Evolutionary conservation across 2,797 vertebrate species (phyloP).

Genomic region (Miichthys miiuy): DNA sequence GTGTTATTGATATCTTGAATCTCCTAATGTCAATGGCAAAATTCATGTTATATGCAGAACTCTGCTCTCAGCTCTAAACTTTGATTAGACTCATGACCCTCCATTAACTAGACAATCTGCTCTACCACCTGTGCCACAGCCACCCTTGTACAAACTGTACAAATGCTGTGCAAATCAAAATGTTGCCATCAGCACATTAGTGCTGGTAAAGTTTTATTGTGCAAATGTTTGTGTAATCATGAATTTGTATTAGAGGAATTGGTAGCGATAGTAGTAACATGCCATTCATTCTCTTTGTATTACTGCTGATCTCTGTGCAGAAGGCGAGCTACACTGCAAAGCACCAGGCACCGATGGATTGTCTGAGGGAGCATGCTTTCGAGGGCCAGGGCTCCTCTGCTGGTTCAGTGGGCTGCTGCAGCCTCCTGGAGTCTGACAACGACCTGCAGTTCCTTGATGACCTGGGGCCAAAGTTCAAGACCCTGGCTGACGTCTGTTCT

Average conservation of each 20-base stretch:
- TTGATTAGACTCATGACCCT: no score
- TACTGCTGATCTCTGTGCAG: constrained; percentile 67
- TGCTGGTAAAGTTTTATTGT: no score
- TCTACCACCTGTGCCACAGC: no score
- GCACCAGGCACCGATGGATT: constrained; percentile 78
- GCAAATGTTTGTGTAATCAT: background rate
- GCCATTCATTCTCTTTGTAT: background rate
- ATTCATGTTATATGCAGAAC: no score
- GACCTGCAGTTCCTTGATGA: constrained; percentile 90
- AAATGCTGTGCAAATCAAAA: no score
- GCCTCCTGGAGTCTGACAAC: constrained; percentile 85
- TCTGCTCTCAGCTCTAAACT: no score
- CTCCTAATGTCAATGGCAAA: no score
- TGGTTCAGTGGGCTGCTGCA: constrained; percentile 90
- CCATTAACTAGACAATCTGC: no score
- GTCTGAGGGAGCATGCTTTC: constrained; percentile 82
- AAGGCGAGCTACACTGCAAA: constrained; percentile 79
- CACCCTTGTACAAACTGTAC: no score
- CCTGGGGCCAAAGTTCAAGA: constrained; percentile 93
- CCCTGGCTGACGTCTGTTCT: constrained; percentile 87
- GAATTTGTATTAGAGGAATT: background rate
- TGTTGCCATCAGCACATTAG: background rate
- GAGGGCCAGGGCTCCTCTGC: constrained; percentile 87
- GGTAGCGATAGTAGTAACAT: background rate
- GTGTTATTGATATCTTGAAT: no score